Evolutionary conservation across 2,797 vertebrate genomes (phyloP), one percentile per base, ranked within the genome.

Genomic region (Xyrichtys novacula): DNA sequence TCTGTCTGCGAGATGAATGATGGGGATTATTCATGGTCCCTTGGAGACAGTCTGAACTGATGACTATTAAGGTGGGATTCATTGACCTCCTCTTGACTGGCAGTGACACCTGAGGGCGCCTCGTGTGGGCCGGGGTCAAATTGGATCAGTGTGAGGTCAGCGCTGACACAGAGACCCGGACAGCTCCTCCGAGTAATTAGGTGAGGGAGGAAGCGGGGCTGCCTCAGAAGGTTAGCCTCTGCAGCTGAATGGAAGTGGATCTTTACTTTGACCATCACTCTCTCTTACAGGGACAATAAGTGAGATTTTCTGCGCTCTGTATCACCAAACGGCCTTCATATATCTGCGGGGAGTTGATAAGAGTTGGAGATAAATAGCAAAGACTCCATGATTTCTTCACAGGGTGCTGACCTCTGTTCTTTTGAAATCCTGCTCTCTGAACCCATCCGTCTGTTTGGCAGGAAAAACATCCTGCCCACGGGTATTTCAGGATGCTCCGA

Each of bases 131-230:
- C 71, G 25, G 60, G 87, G 84, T 89, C 86, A 81, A 57, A 83
- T 64, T 76, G 78, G 80, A 86, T 86, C 81, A 84, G 54, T 63
- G 55, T 70, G 74, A 68, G 77, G 85, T 85, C 74, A 81, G 34
- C 26, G 74, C 86, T 81, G 84, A 85, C 83, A 80, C 25, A 6
- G 50, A 76, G 53, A 40, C 71, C 58, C 32, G 54, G 74, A 85
- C 78, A 81, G 74, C 42, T 89, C 68, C 74, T 70, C 73, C 57
- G 78, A 85, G 85, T 86, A 89, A 90, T 91, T 88, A 85, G 66
- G 65, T 71, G 49, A 62, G 68, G 48, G 67, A 77, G 28, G 47
- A 68, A 65, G 66, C 43, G 26, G 26, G 28, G 38, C 68, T 56
- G 65, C 47, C 39, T 70, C 44, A 2, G 23, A 39, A 28, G 19